These are phyloP conservation scores for Helobdella robusta DNA, from an alignment of 2,888 invertebrate species.

Conservation along the genomic window DNA sequence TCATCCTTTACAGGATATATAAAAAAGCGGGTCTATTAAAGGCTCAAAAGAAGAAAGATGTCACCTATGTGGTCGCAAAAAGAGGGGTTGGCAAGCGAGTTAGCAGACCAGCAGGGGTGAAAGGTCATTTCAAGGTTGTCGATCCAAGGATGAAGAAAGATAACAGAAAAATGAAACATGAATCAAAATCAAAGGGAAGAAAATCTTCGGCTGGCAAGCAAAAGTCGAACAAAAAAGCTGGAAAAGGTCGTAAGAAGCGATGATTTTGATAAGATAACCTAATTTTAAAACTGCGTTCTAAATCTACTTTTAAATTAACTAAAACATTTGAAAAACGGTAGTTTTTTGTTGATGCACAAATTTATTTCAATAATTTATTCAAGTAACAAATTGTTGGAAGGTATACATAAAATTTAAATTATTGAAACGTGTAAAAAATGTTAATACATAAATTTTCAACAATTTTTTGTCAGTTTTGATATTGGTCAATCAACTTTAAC, in stretches of 20 bases:
- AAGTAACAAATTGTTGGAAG: not conserved
- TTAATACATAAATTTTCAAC: too few species aligned
- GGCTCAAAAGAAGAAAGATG: slow-evolving; percentile 68
- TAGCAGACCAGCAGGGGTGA: slow-evolving; percentile 72
- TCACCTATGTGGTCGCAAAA: slow-evolving; percentile 86
- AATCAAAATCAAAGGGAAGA: not conserved
- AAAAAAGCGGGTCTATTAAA: slow-evolving; percentile 67
- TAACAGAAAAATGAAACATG: slow-evolving; percentile 39
- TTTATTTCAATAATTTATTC: not conserved
- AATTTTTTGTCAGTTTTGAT: too few species aligned
- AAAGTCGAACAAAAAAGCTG: not conserved
- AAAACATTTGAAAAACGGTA: not conserved
- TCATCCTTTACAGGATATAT: slow-evolving; percentile 61
- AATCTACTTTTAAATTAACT: not conserved
- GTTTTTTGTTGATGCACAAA: not conserved
- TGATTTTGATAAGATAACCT: not conserved
- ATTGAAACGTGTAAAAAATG: too few species aligned
- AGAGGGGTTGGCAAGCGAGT: slow-evolving; percentile 64
- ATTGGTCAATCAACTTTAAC: too few species aligned
- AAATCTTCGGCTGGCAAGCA: not conserved
- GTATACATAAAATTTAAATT: too few species aligned
- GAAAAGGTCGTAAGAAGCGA: not conserved
- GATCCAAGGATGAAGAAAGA: slow-evolving; percentile 95
- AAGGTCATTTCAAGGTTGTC: slow-evolving; percentile 85
- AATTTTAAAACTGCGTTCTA: not conserved